Conservation (phyloP, 2,113 vertebrate genomes). For the Gymnocephalus cernua region DNA sequence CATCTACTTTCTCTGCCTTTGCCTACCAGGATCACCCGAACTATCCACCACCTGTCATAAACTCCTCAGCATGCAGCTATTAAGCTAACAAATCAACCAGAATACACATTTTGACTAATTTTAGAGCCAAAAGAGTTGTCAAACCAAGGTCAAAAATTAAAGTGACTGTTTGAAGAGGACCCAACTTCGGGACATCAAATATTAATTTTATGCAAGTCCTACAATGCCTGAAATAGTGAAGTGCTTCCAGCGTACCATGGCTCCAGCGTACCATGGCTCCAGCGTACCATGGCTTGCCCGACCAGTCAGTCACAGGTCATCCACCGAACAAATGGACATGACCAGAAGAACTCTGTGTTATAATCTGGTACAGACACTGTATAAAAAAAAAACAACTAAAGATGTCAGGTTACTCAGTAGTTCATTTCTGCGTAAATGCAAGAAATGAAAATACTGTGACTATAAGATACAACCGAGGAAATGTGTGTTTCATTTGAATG, state of each 20-base stretch:
- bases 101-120: constrained; percentile 15
- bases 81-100: constrained; percentile 52
- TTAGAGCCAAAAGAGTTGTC: constrained; percentile 13
- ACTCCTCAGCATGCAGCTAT: constrained; percentile 63
- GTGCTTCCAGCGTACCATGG: constrained; percentile 36
- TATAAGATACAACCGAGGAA: not conserved
- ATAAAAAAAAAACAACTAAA: not conserved
- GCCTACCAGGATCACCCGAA: constrained; percentile 39
- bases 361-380: constrained; percentile 19
- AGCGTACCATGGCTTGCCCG: not conserved
- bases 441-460: constrained; percentile 16
- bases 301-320: constrained; percentile 1
- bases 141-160: constrained; percentile 11
- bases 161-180: constrained; percentile 13
- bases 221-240: constrained; percentile 11
- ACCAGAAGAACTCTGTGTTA: constrained; percentile 33
- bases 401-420: constrained; percentile 14
- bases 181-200: constrained; percentile 18
- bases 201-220: constrained; percentile 23
- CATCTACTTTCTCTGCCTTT: constrained; percentile 19
- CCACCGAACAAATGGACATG: constrained; percentile 23
- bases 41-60: constrained; percentile 15
- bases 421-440: constrained; percentile 15
- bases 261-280: too few relatives aligned
- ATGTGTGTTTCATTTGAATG: constrained; percentile 16